Percentiles rank a stretch among this genome's conserved stretches.
Conservation (phyloP, 2,113 vertebrate species). For the Elanoides forficatus region DNA sequence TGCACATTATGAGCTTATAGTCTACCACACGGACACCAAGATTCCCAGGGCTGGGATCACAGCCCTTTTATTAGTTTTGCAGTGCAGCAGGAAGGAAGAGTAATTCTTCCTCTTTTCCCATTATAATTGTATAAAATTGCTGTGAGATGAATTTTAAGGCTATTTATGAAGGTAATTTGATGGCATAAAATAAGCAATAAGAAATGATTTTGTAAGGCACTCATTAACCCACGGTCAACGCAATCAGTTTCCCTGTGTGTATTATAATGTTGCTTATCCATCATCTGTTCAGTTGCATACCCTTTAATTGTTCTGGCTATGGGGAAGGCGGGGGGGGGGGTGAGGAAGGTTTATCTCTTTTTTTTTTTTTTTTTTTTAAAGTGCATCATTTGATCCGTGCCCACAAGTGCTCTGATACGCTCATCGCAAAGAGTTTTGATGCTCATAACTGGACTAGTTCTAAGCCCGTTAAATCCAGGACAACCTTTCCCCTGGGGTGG, state of each 20-base stretch:
- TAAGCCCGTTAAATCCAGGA: neutral
- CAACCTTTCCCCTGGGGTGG: neutral
- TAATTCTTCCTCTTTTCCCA: constrained; percentile 17
- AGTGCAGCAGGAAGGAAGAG: constrained; percentile 31
- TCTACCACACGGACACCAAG: neutral
- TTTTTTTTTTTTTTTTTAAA: neutral
- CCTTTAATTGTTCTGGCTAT: constrained; percentile 18
- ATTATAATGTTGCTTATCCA: constrained; percentile 61
- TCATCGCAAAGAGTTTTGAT: neutral
- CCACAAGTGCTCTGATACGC: neutral
- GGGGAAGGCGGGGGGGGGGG: neutral
- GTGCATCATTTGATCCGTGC: neutral
- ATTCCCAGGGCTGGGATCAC: constrained; percentile 22
- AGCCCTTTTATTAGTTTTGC: constrained; percentile 33
- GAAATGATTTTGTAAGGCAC: constrained; percentile 56
- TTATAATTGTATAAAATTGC: constrained; percentile 12
- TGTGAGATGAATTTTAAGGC: constrained; percentile 1
- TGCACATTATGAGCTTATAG: neutral
- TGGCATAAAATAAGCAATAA: constrained; percentile 39
- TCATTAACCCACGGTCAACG: constrained; percentile 63
- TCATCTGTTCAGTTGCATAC: constrained; percentile 40
- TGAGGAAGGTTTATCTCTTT: neutral
- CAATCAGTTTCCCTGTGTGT: constrained; percentile 62
- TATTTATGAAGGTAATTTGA: constrained; percentile 52
- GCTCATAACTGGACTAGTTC: neutral